Evolutionary conservation across 2,113 vertebrate species (phyloP).

Genomic region (Microtus montanus): DNA sequence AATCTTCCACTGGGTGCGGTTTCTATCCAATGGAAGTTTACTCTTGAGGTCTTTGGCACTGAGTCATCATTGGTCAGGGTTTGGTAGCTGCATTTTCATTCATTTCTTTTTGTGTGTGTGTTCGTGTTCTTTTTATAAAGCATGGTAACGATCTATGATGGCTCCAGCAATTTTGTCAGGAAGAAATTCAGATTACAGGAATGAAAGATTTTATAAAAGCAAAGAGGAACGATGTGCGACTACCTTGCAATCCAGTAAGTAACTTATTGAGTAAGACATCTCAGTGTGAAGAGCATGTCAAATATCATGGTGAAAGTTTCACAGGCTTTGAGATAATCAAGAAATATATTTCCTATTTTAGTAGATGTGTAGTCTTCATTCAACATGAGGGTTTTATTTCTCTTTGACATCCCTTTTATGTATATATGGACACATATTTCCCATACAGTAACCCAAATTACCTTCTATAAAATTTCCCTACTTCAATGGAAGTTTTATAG

Average conservation of each 20-base stretch:
- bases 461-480: background rate
- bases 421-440: background rate
- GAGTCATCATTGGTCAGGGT: background rate
- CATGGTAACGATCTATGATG: background rate
- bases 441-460: background rate
- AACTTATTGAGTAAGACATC: background rate
- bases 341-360: background rate
- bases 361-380: background rate
- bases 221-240: background rate
- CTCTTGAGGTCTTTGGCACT: constrained; percentile 27
- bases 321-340: background rate
- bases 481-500: background rate
- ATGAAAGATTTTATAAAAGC: constrained; percentile 31
- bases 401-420: background rate
- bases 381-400: background rate
- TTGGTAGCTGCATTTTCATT: background rate
- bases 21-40: constrained; percentile 68
- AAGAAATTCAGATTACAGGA: background rate
- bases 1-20: constrained; percentile 54
- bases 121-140: background rate
- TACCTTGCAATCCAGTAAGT: background rate
- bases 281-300: background rate
- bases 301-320: background rate
- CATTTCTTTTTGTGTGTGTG: background rate
- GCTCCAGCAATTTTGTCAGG: background rate